Percentiles rank a stretch among this genome's conserved stretches.
Conservation (phyloP, 2,888 invertebrate species). For the Ephialtes manifestator region DNA sequence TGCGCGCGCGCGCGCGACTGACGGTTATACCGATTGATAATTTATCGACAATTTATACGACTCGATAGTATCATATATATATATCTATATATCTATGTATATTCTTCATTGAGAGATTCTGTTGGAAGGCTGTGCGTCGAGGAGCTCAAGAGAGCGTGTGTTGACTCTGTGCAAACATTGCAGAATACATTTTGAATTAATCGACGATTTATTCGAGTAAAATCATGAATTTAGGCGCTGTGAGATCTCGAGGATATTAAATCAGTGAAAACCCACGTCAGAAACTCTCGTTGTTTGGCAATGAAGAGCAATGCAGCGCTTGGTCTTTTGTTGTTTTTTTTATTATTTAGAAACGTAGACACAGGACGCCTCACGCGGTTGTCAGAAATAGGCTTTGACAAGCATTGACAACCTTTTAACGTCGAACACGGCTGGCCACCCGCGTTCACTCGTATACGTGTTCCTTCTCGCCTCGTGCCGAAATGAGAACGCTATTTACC, state of each 20-base stretch:
- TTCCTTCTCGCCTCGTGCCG: constrained; percentile 10
- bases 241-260: not conserved
- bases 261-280: not conserved
- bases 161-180: constrained; percentile 11
- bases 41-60: constrained; percentile 24
- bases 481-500: not conserved
- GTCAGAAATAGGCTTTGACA: constrained; percentile 75
- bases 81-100: no score
- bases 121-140: not conserved
- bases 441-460: constrained; percentile 19
- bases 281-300: not conserved
- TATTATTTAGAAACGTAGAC: constrained; percentile 42
- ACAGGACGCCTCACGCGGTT: constrained; percentile 35
- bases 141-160: not conserved
- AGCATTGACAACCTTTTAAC: constrained; percentile 78
- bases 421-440: constrained; percentile 50
- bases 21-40: constrained; percentile 5
- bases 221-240: not conserved
- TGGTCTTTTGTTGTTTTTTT: not conserved
- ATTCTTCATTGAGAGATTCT: constrained; percentile 16
- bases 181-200: constrained; percentile 2
- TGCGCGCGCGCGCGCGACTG: not conserved
- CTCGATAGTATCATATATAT: not conserved
- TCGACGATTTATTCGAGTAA: not conserved
- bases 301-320: constrained; percentile 1